Evolutionary conservation across 2,113 vertebrate species (phyloP), one percentile per base, ranked within the genome.

Genomic region (Apeltes quadracus): DNA sequence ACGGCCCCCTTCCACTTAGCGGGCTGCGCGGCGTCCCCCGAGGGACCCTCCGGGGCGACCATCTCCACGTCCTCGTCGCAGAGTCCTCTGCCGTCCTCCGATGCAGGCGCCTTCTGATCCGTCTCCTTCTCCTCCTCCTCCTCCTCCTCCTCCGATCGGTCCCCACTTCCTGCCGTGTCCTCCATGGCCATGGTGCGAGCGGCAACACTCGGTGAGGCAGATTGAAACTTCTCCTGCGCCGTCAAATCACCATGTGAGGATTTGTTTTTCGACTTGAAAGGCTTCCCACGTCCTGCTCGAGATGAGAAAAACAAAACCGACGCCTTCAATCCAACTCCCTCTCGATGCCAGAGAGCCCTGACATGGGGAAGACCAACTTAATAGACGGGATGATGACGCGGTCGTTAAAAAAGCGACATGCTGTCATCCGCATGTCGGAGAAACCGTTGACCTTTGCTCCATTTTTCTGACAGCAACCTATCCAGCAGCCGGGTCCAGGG

Each of bases 1-100:
- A 96, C 94, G 0, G 95, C 89, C 81, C 86, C 89, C 22, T 85
- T 92, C 94, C 94, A 94, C 13, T 89, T 82, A 13, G 39, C 59
- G 32, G 71, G 51, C 5, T 78, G 51, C 8, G 1, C 34, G n/a
- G 43, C 14, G 25, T 79, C 77, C 27, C 56, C 64, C 1, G 68
- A 39, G 13, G 68, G 20, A 2, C 25, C 57, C 5, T 81, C 44
- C 7, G 66, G 15, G 0, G 78, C 15, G 9, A 48, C 63, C 65
- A 67, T 56, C 44, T 84, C 87, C 2, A 5, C 5, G 5, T 77
- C 84, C 14, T 41, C 36, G 3, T 70, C 63, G 38, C 44, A 63
- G 1, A 11, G 66, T 66, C 34, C 46, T 32, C 14, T n/a, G 1
- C 2, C 1, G 4, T 82, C 72, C 20, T 79, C 66, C 4, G n/a